Conservation (phyloP, 1,140 invertebrate genomes). For the Drosophila azteca region DNA sequence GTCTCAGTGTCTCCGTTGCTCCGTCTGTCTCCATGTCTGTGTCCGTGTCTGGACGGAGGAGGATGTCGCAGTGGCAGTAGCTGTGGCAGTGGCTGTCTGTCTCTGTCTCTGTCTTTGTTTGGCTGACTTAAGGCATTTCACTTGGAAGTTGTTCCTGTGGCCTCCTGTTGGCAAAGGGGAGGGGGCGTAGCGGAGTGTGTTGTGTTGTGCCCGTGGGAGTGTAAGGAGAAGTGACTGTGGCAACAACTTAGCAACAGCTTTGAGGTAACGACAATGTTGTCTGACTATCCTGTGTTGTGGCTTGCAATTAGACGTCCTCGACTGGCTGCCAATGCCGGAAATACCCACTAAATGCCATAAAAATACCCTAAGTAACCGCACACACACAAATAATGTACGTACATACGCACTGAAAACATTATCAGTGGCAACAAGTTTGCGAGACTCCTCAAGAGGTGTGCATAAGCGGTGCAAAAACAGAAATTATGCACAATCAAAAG, state of each 20-base stretch:
- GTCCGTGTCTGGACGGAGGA: conserved; percentile 2
- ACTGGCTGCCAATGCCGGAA: conserved; percentile 23
- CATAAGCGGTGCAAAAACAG: too few relatives aligned
- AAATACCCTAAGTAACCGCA: too few relatives aligned
- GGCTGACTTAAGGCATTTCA: conserved; percentile 33
- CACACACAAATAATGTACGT: too few relatives aligned
- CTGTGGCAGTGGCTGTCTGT: not conserved
- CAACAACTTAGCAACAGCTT: conserved; percentile 59
- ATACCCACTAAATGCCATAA: too few relatives aligned
- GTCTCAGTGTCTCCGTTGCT: too few relatives aligned
- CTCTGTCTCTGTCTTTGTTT: conserved; percentile 16
- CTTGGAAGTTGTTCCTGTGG: conserved; percentile 16
- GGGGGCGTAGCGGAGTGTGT: not conserved
- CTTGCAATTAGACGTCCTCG: conserved; percentile 41
- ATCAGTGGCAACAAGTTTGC: too few relatives aligned
- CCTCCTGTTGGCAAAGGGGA: conserved; percentile 8
- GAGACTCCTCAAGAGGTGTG: too few relatives aligned
- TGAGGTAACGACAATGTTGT: conserved; percentile 43
- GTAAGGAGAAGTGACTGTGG: conserved; percentile 6
- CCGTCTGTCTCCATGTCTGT: not conserved
- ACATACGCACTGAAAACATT: too few relatives aligned
- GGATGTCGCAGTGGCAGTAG: too few relatives aligned
- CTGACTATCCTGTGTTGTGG: conserved; percentile 41
- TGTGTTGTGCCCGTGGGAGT: not conserved
- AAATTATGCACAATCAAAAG: too few relatives aligned